A percentile compares a stretch with the other conserved stretches of the same genome.
These are phyloP conservation scores for Melieria picta DNA, from an alignment of 2,888 invertebrate species.

Conservation along the genomic window DNA sequence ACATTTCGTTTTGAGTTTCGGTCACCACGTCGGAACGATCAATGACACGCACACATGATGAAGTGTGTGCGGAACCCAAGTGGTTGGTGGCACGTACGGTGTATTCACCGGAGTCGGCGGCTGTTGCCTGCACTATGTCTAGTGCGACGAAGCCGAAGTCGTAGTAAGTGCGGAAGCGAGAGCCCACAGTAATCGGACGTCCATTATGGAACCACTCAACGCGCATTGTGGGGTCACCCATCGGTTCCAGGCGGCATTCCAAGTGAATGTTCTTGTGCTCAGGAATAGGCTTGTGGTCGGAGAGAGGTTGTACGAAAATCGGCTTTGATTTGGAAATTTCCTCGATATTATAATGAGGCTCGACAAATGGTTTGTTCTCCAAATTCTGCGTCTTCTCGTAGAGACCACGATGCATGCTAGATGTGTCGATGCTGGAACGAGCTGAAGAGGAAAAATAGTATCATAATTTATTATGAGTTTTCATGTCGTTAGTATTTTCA, in stretches of 20 bases:
- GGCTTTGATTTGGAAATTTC: slow-evolving; percentile 94
- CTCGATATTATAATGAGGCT: slow-evolving; percentile 89
- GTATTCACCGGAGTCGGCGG: slow-evolving; percentile 95
- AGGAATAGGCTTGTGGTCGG: slow-evolving; percentile 84
- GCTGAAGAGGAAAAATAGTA: slow-evolving; percentile 67
- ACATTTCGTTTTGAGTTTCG: slow-evolving; percentile 91
- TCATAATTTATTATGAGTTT: not conserved
- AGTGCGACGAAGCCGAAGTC: slow-evolving; percentile 98
- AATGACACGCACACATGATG: slow-evolving; percentile 88
- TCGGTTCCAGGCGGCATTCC: slow-evolving; percentile 91
- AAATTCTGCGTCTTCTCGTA: slow-evolving; percentile 88
- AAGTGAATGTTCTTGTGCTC: slow-evolving; percentile 92
- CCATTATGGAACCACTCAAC: slow-evolving; percentile 98
- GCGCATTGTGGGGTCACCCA: slow-evolving; percentile 95
- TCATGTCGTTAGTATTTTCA: not conserved
- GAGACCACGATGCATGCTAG: slow-evolving; percentile 87
- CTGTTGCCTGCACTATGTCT: slow-evolving; percentile 92
- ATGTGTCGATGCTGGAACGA: slow-evolving; percentile 87
- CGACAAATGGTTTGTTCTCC: slow-evolving; percentile 85
- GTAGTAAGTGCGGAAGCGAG: slow-evolving; percentile 92
- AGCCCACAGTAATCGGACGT: slow-evolving; percentile 85
- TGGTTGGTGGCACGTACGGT: slow-evolving; percentile 94
- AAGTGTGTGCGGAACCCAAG: slow-evolving; percentile 91
- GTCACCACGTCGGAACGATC: slow-evolving; percentile 84
- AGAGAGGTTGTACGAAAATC: slow-evolving; percentile 89